These are phyloP conservation scores for Nezara viridula DNA, from an alignment of 2,888 invertebrate genomes.

Conservation along the genomic window DNA sequence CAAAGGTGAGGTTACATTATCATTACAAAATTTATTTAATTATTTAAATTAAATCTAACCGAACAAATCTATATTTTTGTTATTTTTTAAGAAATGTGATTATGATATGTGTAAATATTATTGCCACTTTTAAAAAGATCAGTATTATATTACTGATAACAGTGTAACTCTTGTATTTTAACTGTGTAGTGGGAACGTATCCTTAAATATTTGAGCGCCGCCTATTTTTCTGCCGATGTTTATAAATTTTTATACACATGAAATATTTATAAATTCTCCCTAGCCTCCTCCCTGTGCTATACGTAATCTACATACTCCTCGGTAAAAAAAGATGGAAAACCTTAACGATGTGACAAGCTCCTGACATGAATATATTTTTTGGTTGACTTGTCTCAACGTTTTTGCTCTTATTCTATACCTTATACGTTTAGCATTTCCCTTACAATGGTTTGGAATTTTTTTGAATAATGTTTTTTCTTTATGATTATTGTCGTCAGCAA, in stretches of 20 bases:
- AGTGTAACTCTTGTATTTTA: too few species aligned
- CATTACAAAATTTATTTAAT: too few species aligned
- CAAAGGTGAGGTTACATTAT: too few species aligned
- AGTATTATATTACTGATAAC: too few species aligned
- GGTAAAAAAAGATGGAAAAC: neutral
- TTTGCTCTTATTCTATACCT: neutral
- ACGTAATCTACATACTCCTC: neutral
- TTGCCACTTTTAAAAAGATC: too few species aligned
- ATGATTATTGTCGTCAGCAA: too few species aligned
- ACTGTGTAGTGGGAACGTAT: too few species aligned
- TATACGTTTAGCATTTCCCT: neutral
- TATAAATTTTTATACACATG: neutral
- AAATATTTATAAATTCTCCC: slow-evolving; percentile 26
- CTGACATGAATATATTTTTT: slow-evolving; percentile 35
- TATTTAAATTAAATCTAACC: too few species aligned
- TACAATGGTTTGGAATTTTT: neutral
- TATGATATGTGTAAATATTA: too few species aligned
- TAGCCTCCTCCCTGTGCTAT: neutral
- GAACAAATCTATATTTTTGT: too few species aligned
- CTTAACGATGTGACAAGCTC: slow-evolving; percentile 19
- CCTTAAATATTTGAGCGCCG: neutral
- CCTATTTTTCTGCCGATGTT: neutral
- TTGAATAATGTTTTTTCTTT: neutral
- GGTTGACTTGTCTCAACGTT: neutral
- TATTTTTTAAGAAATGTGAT: too few species aligned